Conservation (phyloP, 2,888 invertebrate species). For the Ormyrus rosae region DNA sequence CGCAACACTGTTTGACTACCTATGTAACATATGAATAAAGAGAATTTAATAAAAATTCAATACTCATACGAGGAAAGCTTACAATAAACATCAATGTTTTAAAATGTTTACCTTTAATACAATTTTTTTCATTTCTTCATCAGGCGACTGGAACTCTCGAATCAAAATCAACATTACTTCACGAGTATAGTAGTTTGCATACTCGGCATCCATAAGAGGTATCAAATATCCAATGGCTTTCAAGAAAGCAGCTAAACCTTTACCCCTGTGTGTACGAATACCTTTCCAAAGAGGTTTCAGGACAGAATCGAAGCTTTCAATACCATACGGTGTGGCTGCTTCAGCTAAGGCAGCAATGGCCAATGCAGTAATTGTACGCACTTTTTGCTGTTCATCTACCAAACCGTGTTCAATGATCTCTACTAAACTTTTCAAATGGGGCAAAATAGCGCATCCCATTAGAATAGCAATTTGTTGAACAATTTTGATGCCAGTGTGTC, state of each 20-base stretch:
- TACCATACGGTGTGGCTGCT: slow-evolving; percentile 99
- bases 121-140: slow-evolving; percentile 99
- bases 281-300: slow-evolving; percentile 99
- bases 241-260: slow-evolving; percentile 98
- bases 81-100: slow-evolving; percentile 12
- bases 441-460: slow-evolving; percentile 99
- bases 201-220: slow-evolving; percentile 99
- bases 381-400: slow-evolving; percentile 99
- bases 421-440: slow-evolving; percentile 97
- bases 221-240: slow-evolving; percentile 99
- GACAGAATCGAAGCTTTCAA: slow-evolving; percentile 99
- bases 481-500: slow-evolving; percentile 99
- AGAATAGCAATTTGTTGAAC: slow-evolving; percentile 99
- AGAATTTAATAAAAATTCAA: slow-evolving; percentile 21
- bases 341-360: slow-evolving; percentile 99
- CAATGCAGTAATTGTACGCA: slow-evolving; percentile 98
- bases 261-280: slow-evolving; percentile 92
- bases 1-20: slow-evolving; percentile 99
- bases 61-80: neutral
- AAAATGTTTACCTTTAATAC: slow-evolving; percentile 88
- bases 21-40: slow-evolving; percentile 65
- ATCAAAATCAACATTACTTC: slow-evolving; percentile 99
- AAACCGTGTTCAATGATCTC: slow-evolving; percentile 99
- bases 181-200: slow-evolving; percentile 99
- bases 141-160: slow-evolving; percentile 99